A percentile compares a stretch with the other conserved stretches of the same genome.
Evolutionary conservation across 2,888 invertebrate species (phyloP).

Genomic region (Aradus depressus): DNA sequence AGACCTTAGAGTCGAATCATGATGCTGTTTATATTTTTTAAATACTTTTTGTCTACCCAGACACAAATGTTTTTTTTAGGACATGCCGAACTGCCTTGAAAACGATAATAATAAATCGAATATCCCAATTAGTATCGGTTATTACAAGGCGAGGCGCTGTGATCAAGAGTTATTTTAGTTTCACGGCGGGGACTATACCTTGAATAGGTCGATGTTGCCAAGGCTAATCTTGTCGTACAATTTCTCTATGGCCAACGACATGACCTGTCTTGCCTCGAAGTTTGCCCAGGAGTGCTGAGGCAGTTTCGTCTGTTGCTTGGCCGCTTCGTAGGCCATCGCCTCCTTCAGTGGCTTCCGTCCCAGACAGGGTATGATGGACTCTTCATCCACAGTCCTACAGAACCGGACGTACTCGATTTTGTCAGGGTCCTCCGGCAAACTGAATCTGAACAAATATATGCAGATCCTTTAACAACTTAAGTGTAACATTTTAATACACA

Average conservation of each 20-base stretch:
- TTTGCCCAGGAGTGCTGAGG: slow-evolving; percentile 54
- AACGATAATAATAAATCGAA: too few species aligned
- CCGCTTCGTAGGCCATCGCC: slow-evolving; percentile 42
- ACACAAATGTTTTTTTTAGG: too few species aligned
- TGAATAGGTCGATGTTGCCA: slow-evolving; percentile 56
- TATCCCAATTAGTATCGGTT: too few species aligned
- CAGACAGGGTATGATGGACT: slow-evolving; percentile 51
- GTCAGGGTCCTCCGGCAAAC: slow-evolving; percentile 40
- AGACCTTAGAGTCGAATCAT: too few species aligned
- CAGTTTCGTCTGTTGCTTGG: not conserved
- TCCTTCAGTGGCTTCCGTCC: slow-evolving; percentile 55
- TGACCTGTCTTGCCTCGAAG: slow-evolving; percentile 55
- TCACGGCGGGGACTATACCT: slow-evolving; percentile 42
- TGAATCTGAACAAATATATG: too few species aligned
- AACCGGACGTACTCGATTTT: slow-evolving; percentile 52
- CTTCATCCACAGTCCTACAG: slow-evolving; percentile 54
- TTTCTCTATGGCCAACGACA: slow-evolving; percentile 55
- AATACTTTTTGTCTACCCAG: too few species aligned
- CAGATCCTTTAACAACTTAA: too few species aligned
- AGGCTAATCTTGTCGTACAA: slow-evolving; percentile 53
- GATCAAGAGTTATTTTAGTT: too few species aligned
- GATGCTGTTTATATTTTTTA: too few species aligned
- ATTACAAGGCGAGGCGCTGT: too few species aligned
- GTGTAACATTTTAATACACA: too few species aligned
- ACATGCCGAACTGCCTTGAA: too few species aligned